Conservation (phyloP, 2,888 invertebrate genomes). For the Xestia rhomboidea region DNA sequence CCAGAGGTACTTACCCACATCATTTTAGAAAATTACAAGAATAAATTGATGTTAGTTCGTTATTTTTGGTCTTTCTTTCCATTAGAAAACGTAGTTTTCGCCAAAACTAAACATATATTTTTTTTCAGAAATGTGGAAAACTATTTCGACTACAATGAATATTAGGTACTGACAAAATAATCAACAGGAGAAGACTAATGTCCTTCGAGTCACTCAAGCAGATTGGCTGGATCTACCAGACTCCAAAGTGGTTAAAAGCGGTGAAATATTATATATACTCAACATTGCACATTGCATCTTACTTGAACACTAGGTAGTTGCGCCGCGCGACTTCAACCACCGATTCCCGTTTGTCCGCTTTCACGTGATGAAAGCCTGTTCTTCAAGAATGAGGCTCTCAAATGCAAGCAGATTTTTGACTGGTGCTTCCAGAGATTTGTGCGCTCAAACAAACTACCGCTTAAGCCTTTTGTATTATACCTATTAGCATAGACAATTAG, state of each 20-base stretch:
- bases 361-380: neutral
- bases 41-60: neutral
- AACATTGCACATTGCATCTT: neutral
- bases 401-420: neutral
- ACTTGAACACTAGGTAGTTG: neutral
- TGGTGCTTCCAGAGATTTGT: neutral
- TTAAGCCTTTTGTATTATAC: neutral
- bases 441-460: neutral
- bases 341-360: neutral
- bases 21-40: neutral
- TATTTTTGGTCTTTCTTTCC: neutral
- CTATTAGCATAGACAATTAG: neutral
- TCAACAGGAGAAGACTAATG: neutral
- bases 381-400: neutral
- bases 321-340: neutral
- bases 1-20: neutral
- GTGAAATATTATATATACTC: too few relatives aligned
- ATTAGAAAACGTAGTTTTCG: neutral
- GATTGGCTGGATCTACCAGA: neutral
- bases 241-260: neutral
- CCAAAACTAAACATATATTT: neutral
- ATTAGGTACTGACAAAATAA: neutral
- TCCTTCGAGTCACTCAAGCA: neutral
- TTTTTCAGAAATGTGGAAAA: neutral
- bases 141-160: neutral